phyloP scores from a whole-genome alignment of 2,888 invertebrate genomes.

The Chirona hameri region DNA sequence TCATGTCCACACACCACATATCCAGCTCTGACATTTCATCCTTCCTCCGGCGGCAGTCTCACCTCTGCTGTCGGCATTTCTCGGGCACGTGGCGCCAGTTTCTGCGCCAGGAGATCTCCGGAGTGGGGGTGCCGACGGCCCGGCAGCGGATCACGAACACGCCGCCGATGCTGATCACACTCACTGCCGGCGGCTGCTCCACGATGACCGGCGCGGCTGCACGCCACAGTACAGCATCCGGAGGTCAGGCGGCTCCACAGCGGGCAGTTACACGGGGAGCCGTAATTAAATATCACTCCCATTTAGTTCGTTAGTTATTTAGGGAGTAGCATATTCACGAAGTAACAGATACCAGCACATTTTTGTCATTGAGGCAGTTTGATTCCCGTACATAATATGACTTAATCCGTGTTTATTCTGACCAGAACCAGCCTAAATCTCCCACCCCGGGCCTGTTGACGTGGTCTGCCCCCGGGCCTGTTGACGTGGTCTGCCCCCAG shows the following conservation, averaged over 20 bases:
- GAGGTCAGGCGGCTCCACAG: neutral
- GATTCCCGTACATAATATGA: too few species aligned
- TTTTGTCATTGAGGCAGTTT: too few species aligned
- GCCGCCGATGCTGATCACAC: constrained; percentile 53
- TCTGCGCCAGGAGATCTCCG: constrained; percentile 89
- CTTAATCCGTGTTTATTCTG: neutral
- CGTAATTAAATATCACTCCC: neutral
- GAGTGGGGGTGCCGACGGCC: constrained; percentile 83
- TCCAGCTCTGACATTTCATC: too few species aligned
- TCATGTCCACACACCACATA: too few species aligned
- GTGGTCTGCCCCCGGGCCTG: neutral
- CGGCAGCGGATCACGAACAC: constrained; percentile 74
- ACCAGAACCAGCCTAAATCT: neutral
- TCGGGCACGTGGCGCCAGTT: constrained; percentile 93
- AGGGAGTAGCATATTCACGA: neutral
- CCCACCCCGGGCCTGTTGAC: too few species aligned
- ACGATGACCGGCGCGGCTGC: neutral
- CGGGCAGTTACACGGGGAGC: neutral
- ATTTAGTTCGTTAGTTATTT: neutral
- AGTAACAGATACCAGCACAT: too few species aligned
- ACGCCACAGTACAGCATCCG: neutral
- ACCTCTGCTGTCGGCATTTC: constrained; percentile 62
- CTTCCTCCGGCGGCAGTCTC: neutral
- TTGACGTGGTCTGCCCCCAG: neutral
- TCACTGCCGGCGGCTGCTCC: neutral